A percentile compares a stretch with the other conserved stretches of the same genome.
phyloP scores from a whole-genome alignment of 1,140 invertebrate genomes.

The Propsilocerus akamusi region DNA sequence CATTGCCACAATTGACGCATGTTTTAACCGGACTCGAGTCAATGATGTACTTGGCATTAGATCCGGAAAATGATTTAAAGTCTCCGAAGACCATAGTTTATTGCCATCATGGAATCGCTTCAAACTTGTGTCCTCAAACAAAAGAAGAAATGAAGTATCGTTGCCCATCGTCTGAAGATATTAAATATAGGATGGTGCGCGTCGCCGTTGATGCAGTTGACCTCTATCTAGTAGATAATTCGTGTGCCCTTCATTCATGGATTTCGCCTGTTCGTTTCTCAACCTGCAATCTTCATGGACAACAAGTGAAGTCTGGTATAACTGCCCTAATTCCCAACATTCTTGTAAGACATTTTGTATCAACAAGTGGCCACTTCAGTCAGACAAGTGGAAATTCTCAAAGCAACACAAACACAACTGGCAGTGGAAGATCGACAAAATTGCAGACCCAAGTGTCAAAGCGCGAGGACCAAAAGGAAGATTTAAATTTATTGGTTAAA shows the following conservation, averaged over 20 bases:
- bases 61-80: conserved; percentile 75
- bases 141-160: conserved; percentile 48
- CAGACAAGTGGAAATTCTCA: conserved; percentile 12
- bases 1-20: conserved; percentile 65
- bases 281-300: conserved; percentile 86
- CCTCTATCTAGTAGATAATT: conserved; percentile 75
- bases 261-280: conserved; percentile 70
- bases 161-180: conserved; percentile 72
- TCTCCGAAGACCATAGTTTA: conserved; percentile 52
- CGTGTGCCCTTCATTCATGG: conserved; percentile 73
- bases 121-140: conserved; percentile 52
- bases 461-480: conserved; percentile 12
- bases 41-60: conserved; percentile 65
- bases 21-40: conserved; percentile 76
- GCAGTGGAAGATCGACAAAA: conserved; percentile 27
- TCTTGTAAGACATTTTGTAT: conserved; percentile 48
- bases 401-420: conserved; percentile 37
- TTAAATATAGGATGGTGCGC: conserved; percentile 89
- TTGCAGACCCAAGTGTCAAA: conserved; percentile 22
- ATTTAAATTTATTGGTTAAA: conserved; percentile 7
- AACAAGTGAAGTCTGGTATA: conserved; percentile 72
- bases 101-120: conserved; percentile 73
- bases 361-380: conserved; percentile 23
- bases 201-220: conserved; percentile 82
- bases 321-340: conserved; percentile 73